Percentiles rank a stretch among this genome's conserved stretches.
phyloP scores from a whole-genome alignment of 2,113 vertebrate genomes.

The Vicugna pacos region DNA sequence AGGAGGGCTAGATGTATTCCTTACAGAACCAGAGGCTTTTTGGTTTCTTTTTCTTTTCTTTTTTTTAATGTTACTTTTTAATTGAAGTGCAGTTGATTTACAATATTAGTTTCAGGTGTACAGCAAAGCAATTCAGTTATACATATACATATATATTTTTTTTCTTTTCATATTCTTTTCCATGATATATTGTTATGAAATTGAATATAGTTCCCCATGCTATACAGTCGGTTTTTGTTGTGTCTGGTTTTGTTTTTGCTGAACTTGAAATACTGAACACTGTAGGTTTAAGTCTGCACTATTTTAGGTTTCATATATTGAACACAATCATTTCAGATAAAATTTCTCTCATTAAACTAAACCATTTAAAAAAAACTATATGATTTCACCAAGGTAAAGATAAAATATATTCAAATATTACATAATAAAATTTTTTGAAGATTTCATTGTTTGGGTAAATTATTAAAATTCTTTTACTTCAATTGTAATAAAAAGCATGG shows the following conservation, averaged over 20 bases:
- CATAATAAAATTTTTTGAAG: constrained; percentile 1
- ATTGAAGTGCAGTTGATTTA: too few relatives aligned
- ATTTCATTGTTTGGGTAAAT: not conserved
- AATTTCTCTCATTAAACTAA: not conserved
- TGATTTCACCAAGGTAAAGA: not conserved
- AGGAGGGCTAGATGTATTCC: not conserved
- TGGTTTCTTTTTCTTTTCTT: not conserved
- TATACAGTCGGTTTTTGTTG: too few relatives aligned
- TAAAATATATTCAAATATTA: constrained; percentile 28
- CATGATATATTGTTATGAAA: too few relatives aligned
- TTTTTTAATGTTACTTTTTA: too few relatives aligned
- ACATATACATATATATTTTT: too few relatives aligned
- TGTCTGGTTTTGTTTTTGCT: not conserved
- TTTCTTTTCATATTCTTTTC: too few relatives aligned
- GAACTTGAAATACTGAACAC: constrained; percentile 39
- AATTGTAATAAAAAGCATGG: not conserved
- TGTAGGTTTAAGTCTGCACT: not conserved
- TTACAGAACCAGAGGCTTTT: not conserved
- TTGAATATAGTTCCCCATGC: too few relatives aligned
- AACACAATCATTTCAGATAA: constrained; percentile 1
- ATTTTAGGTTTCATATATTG: constrained; percentile 50
- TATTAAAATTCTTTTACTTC: constrained; percentile 39
- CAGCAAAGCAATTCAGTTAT: too few relatives aligned
- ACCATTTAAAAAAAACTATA: not conserved
- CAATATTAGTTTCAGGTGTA: too few relatives aligned